phyloP scores from a whole-genome alignment of 1,140 invertebrate genomes.

The Drosophila subobscura region DNA sequence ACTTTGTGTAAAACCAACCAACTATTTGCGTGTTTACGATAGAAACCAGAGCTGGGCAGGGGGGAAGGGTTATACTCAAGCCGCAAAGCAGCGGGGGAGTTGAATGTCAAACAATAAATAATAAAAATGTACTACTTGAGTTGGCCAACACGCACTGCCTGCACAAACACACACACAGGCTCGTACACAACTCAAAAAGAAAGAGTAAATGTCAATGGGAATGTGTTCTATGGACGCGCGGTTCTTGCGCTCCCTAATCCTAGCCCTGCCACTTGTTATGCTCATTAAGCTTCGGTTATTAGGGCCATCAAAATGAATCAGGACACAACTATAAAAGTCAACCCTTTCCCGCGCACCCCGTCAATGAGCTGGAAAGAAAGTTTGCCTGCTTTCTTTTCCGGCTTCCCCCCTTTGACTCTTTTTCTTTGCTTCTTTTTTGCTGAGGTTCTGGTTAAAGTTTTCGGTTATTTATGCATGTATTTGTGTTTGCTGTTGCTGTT shows the following conservation, averaged over 20 bases:
- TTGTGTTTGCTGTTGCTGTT: conserved; percentile 56
- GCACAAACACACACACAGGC: conserved; percentile 1
- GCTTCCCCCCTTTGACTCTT: neutral
- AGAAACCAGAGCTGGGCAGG: conserved; percentile 2
- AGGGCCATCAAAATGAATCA: conserved; percentile 81
- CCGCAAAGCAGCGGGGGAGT: conserved; percentile 8
- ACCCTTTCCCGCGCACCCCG: conserved; percentile 39
- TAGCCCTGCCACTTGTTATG: conserved; percentile 71
- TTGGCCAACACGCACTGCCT: conserved; percentile 36
- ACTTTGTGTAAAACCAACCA: conserved; percentile 39
- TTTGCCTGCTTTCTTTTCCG: conserved; percentile 39
- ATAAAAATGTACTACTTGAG: conserved; percentile 48
- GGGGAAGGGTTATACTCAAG: neutral
- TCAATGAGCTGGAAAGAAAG: conserved; percentile 61
- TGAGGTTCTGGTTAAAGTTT: conserved; percentile 60
- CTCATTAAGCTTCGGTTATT: conserved; percentile 79
- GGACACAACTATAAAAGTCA: conserved; percentile 78
- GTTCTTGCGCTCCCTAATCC: conserved; percentile 14
- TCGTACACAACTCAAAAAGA: no score
- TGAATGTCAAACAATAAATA: conserved; percentile 65
- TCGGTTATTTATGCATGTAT: conserved; percentile 60
- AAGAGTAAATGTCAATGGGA: conserved; percentile 8
- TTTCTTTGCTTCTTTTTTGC: conserved; percentile 23
- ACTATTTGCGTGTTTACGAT: conserved; percentile 61
- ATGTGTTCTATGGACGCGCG: conserved; percentile 27